Base-by-base conservation (phyloP, 1,140 invertebrate genomes). In the Wiebesia pumilae region DNA sequence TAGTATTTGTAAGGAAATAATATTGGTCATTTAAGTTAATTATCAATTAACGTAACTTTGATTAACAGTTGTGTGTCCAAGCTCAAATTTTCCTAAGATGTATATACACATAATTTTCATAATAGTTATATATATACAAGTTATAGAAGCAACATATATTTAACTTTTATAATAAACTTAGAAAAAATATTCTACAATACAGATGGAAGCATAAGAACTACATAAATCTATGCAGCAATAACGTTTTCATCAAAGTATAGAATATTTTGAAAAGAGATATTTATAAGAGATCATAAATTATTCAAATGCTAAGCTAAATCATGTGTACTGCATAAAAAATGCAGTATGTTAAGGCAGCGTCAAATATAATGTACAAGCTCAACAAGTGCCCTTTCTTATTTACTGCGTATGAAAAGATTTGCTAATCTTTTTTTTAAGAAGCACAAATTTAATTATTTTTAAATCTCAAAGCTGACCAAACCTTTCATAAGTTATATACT, bases 361-460 rank as follows among this genome's bases (percentile, higher is more conserved):
- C 85, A 81, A 75, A 77, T 33, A 78, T 58, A 82, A 82, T 82
- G n/a, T 83, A 82, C 80, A 86, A 81, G 35, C 82, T 77, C 27
- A 83, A 86, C 24, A 19, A 82, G 19, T 51, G 16, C 67, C 7
- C 14, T 79, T 35, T 62, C 10, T 47, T 30, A 62, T 83, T 62
- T n/a, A 62, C 47, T 40, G 30, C 73, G 35, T 67, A 67, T 67
- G 12, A 27, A 75, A 62, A 83, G 69, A 83, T 58, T n/a, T 75
- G 33, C 21, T 71, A 47, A 71, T 82, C 33, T 38, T 38, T 38
- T 16, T 35, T n/a, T 69, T 12, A 35, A 14, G 9, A 38, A 40
- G 69, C 24, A 16, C 7, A 62, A 27, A 62, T 62, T 67, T 10
- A 67, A 30, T n/a, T 67, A 30, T 30, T 69, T 62, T 43, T 16